Base-by-base conservation (phyloP, 2,888 invertebrate genomes). In the Phasia obesa region DNA sequence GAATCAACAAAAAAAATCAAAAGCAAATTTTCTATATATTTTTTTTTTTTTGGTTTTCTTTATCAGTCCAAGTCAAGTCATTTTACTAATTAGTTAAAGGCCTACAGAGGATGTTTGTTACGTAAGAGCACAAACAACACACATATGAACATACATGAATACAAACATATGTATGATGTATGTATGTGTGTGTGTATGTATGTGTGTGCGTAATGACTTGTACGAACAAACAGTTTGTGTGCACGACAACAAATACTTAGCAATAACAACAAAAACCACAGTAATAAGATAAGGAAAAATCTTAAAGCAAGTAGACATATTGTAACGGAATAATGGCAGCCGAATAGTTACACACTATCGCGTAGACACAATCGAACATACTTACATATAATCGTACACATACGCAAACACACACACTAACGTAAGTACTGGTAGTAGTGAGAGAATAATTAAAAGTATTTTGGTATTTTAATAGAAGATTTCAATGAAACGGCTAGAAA, bases 401-500 rank as follows among this genome's bases (percentile, higher is more conserved):
- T 62, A 5, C 2, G 2, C n/a, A 17, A 35, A 23, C 3, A 4
- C 44, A 42, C 4, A n/a, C 9, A 11, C 23, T 11, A 6, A 42
- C 5, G 4, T 21, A n/a, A n/a, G 21, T 13, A 59, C 5, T 38
- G 1, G 21, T 35, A 15, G 5, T 5, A 9, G n/a, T 4, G 6
- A 38, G 21, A 59, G 59, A 70, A 75, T 75, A 75, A 81, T 81
- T 81, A 81, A 75, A 70, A 75, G 64, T 75, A 75, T 81, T 75
- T 75, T 64, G 51, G 31, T 64, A 81, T 75, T 81, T 75, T 75
- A 75, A 81, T 65, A 62, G 75, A 19, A 21, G 55, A 69, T 80
- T 80, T 31, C 47, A 80, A 57, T 38, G 64, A n/a, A 31, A 57
- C 64, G 23, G 31, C 23, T 17, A 51, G 44, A 27, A 44, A 62